A percentile compares a stretch with the other conserved stretches of the same genome.
Evolutionary conservation across 2,888 invertebrate species (phyloP).

Genomic region (Oconnorella tubifera): DNA sequence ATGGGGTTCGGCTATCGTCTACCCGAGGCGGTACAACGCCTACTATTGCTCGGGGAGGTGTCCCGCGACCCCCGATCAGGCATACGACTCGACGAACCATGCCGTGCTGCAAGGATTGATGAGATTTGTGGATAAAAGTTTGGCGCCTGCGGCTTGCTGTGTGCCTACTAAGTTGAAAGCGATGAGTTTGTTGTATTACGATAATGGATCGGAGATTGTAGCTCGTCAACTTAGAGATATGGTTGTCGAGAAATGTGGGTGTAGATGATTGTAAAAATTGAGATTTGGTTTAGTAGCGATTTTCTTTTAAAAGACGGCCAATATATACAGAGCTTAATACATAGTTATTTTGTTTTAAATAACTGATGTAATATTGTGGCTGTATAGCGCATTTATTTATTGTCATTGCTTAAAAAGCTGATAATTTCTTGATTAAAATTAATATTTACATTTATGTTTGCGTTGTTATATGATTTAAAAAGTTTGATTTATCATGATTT

Average conservation of each 20-base stretch:
- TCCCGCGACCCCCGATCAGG: neutral
- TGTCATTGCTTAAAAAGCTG: too few species aligned
- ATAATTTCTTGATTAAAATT: too few species aligned
- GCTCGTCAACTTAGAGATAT: neutral
- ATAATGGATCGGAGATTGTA: neutral
- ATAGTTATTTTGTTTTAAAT: too few species aligned
- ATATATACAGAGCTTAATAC: too few species aligned
- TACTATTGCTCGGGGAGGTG: neutral
- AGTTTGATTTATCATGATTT: too few species aligned
- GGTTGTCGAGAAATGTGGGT: neutral
- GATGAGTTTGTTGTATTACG: neutral
- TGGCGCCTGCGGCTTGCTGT: neutral
- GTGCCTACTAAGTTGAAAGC: neutral
- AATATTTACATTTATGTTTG: too few species aligned
- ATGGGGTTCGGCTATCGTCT: neutral
- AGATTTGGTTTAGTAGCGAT: too few species aligned
- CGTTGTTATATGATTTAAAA: too few species aligned
- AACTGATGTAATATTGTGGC: too few species aligned
- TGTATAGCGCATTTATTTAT: too few species aligned
- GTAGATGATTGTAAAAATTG: neutral
- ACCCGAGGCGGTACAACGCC: neutral
- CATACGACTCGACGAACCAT: neutral
- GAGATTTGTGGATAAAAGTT: neutral
- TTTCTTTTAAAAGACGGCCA: too few species aligned
- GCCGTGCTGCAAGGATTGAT: neutral